These are phyloP conservation scores for Spodoptera littoralis DNA, from an alignment of 2,888 invertebrate species.

Conservation along the genomic window DNA sequence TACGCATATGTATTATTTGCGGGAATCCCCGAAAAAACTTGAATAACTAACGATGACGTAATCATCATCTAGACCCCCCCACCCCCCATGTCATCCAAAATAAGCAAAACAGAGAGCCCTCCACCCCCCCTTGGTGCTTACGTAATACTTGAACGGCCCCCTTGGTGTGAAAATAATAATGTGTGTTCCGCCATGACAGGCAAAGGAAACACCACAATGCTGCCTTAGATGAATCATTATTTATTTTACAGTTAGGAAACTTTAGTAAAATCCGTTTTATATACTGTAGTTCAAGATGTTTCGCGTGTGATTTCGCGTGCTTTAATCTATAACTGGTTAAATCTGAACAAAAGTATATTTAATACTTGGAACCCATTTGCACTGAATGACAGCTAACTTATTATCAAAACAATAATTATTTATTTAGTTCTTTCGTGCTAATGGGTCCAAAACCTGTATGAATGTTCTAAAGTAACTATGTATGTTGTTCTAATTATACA, in stretches of 20 bases:
- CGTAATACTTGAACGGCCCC: too few relatives aligned
- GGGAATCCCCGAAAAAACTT: too few relatives aligned
- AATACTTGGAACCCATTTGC: slow-evolving; percentile 60
- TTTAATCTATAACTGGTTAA: slow-evolving; percentile 47
- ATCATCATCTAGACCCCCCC: too few relatives aligned
- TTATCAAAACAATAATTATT: slow-evolving; percentile 26
- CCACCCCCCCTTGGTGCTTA: too few relatives aligned
- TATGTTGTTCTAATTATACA: slow-evolving; percentile 62
- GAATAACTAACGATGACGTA: too few relatives aligned
- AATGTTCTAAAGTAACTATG: slow-evolving; percentile 55
- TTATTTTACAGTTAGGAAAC: slow-evolving; percentile 7
- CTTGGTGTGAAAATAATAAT: too few relatives aligned
- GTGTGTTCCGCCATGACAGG: too few relatives aligned
- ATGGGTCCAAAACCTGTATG: slow-evolving; percentile 57
- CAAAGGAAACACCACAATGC: too few relatives aligned
- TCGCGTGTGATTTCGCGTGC: slow-evolving; percentile 7
- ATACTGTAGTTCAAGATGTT: slow-evolving; percentile 3
- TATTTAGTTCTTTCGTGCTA: slow-evolving; percentile 52
- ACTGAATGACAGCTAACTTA: slow-evolving; percentile 44
- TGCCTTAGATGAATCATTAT: too few relatives aligned
- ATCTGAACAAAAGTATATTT: slow-evolving; percentile 42
- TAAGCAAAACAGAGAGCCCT: too few relatives aligned
- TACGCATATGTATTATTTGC: too few relatives aligned
- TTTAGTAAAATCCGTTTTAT: slow-evolving; percentile 12
- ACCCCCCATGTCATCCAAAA: too few relatives aligned